Evolutionary conservation across 2,888 invertebrate genomes (phyloP).

Genomic region (Pristionchus exspectatus): DNA sequence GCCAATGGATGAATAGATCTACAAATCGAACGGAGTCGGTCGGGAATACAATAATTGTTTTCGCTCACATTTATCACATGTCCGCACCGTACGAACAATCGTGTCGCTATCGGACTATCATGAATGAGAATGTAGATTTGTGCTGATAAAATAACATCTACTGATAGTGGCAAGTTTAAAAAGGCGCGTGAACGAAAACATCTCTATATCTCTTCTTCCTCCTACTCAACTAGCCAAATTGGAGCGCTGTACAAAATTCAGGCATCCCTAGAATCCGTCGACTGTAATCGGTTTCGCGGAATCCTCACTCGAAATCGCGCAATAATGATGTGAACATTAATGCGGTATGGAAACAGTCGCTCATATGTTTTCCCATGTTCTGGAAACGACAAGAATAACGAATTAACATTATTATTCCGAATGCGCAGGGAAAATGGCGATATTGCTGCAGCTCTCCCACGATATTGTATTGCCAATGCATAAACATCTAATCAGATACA

Average conservation of each 20-base stretch:
- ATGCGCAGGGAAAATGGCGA: background rate
- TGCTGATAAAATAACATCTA: no score
- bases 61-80: no score
- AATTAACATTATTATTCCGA: background rate
- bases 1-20: background rate
- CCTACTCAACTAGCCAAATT: slow-evolving; percentile 47
- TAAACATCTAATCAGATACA: slow-evolving; percentile 13
- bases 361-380: background rate
- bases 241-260: background rate
- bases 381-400: background rate
- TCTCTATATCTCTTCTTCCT: background rate
- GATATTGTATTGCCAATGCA: background rate
- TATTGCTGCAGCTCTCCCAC: background rate
- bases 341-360: background rate
- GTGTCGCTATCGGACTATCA: no score
- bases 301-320: background rate
- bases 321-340: background rate
- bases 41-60: no score
- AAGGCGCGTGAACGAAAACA: background rate
- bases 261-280: background rate
- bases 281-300: background rate
- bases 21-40: background rate
- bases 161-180: no score
- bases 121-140: no score
- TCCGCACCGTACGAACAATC: no score